phyloP scores from a whole-genome alignment of 2,797 vertebrate genomes.

The Luscinia luscinia region DNA sequence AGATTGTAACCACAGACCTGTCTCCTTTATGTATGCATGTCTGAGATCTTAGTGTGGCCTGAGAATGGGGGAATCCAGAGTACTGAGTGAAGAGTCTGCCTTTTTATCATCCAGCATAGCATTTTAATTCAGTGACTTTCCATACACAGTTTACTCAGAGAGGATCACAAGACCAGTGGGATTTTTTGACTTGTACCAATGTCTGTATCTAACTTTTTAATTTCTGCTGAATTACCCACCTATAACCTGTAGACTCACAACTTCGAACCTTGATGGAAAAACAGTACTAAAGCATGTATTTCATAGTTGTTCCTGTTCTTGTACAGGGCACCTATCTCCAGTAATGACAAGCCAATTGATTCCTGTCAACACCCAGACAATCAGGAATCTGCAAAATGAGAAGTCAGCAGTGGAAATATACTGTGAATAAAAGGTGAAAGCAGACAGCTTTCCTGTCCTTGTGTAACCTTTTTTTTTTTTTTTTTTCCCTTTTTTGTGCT shows the following conservation, averaged over 20 bases:
- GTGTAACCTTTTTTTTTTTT: background rate
- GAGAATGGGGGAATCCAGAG: background rate
- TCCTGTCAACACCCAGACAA: background rate
- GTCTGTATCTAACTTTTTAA: background rate
- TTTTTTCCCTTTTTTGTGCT: background rate
- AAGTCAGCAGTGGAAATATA: background rate
- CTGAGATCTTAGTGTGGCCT: background rate
- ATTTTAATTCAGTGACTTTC: background rate
- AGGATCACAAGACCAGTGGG: background rate
- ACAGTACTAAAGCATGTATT: background rate
- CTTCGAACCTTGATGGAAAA: background rate
- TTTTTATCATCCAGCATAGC: background rate
- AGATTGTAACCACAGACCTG: background rate
- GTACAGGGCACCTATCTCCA: background rate
- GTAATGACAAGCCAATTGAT: background rate
- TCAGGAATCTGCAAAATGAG: background rate
- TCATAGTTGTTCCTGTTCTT: background rate
- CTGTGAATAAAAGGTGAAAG: background rate
- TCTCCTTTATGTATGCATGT: background rate
- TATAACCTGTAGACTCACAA: background rate
- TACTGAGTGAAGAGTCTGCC: background rate
- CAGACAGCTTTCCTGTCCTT: background rate
- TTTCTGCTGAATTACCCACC: background rate
- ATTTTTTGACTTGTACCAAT: background rate
- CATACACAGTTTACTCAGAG: accelerated